A percentile compares a stretch with the other conserved stretches of the same genome.
These are phyloP conservation scores for Motacilla tschutschensis DNA, from an alignment of 2,113 vertebrate genomes.

Conservation along the genomic window DNA sequence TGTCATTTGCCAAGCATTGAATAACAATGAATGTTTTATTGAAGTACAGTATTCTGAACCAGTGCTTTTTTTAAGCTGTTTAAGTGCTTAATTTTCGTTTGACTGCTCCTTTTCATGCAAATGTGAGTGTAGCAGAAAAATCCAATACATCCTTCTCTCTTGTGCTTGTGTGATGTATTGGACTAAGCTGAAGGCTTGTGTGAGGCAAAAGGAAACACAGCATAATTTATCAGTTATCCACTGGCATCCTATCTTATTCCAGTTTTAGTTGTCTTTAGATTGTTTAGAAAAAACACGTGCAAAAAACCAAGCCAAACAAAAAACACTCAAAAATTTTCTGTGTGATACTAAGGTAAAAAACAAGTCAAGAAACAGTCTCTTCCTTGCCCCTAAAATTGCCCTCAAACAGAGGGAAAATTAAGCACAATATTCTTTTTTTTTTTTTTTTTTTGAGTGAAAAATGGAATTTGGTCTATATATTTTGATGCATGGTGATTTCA, in stretches of 20 bases:
- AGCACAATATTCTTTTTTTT: background rate
- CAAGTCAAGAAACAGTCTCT: background rate
- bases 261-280: background rate
- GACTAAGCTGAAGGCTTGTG: slow-evolving; percentile 12
- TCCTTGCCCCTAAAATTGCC: background rate
- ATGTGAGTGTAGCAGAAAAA: slow-evolving; percentile 20
- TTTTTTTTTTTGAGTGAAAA: background rate
- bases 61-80: slow-evolving; percentile 42
- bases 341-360: background rate
- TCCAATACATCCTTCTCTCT: background rate
- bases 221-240: slow-evolving; percentile 10
- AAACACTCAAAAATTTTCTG: background rate
- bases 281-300: background rate
- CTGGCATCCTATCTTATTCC: background rate
- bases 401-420: background rate
- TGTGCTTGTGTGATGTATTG: background rate
- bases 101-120: slow-evolving; percentile 46
- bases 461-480: background rate
- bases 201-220: background rate
- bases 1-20: slow-evolving; percentile 39
- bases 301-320: background rate
- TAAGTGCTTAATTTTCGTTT: slow-evolving; percentile 38
- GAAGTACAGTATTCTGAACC: slow-evolving; percentile 42
- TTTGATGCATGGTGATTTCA: background rate
- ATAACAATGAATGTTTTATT: slow-evolving; percentile 60